Percentiles rank a stretch among this genome's conserved stretches.
These are phyloP conservation scores for Bibio marci DNA, from an alignment of 2,888 invertebrate genomes.

Conservation along the genomic window DNA sequence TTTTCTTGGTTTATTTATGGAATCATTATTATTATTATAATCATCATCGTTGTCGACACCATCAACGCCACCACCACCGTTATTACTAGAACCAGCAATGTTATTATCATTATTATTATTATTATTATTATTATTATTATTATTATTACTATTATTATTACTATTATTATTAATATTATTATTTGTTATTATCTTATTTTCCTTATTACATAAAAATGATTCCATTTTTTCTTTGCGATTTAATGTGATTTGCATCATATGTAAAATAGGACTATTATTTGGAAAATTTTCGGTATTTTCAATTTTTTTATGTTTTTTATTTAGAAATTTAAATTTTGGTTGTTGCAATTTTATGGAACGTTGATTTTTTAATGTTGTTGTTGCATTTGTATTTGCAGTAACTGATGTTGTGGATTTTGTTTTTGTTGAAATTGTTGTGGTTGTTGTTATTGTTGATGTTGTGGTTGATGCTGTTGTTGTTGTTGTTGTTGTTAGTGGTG, in stretches of 20 bases:
- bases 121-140: no score
- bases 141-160: no score
- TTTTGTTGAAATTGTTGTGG: no score
- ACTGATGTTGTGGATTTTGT: no score
- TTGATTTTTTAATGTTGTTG: slow-evolving; percentile 37
- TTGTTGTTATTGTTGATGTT: no score
- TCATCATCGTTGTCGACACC: neutral
- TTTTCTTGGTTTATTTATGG: slow-evolving; percentile 21
- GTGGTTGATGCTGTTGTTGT: no score
- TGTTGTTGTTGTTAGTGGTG: neutral
- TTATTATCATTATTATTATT: slow-evolving; percentile 17
- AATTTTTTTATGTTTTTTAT: neutral
- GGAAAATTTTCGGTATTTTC: neutral
- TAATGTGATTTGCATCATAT: slow-evolving; percentile 15
- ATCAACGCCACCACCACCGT: neutral
- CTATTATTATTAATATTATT: no score
- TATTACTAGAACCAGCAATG: slow-evolving; percentile 21
- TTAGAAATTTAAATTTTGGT: no score
- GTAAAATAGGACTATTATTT: slow-evolving; percentile 4
- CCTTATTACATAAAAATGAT: slow-evolving; percentile 19
- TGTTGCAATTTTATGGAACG: slow-evolving; percentile 21
- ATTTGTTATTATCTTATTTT: no score
- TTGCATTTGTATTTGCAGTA: slow-evolving; percentile 5
- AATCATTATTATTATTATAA: neutral
- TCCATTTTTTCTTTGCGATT: slow-evolving; percentile 38